Evolutionary conservation across 2,113 vertebrate species (phyloP), one percentile per base, ranked within the genome.

Genomic region (Axis porcinus): DNA sequence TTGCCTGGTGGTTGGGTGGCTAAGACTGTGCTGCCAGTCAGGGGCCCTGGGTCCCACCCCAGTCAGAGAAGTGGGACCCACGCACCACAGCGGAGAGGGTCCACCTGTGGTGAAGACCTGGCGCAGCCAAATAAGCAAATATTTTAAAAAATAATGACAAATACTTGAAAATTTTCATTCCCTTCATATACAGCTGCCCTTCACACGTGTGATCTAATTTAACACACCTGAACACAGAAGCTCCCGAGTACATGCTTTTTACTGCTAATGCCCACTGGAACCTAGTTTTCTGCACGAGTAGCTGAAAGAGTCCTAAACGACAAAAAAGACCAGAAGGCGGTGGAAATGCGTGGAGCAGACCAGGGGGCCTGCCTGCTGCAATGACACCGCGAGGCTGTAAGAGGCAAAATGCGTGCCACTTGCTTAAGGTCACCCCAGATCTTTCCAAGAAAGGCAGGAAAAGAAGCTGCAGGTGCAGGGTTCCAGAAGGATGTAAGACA

Each of bases 21-120:
- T 76, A 76, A 27, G 40, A 27, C 70, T 43, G n/a, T 40, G 70
- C 36, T 25, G 36, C 36, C 23, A 43, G 70, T 43, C 70, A 43
- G 70, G 12, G 36, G 21, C 2, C 70, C 70, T 2, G 3, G 36
- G 70, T 14, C 27, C 40, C 70, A 27, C 23, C 70, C 40, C 12
- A 25, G 70, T 27, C 40, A 76, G 36, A 43, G 70, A 27, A 76
- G 6, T 3, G 4, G 36, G 8, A 7, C 23, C 70, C 70, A 7
- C 6, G 0, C 11, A 74, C 12, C 36, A 7, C 70, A 43, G 1
- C 70, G 7, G 36, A 43, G 23, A 10, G 33, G 13, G 21, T 7
- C 21, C 36, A 27, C 70, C 36, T 13, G 36, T 3, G 0, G 11
- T 1, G 40, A 43, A 76, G 70, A 7, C 5, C 70, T 7, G 1